phyloP scores from a whole-genome alignment of 2,797 vertebrate species.

The Lacerta bilineata region DNA sequence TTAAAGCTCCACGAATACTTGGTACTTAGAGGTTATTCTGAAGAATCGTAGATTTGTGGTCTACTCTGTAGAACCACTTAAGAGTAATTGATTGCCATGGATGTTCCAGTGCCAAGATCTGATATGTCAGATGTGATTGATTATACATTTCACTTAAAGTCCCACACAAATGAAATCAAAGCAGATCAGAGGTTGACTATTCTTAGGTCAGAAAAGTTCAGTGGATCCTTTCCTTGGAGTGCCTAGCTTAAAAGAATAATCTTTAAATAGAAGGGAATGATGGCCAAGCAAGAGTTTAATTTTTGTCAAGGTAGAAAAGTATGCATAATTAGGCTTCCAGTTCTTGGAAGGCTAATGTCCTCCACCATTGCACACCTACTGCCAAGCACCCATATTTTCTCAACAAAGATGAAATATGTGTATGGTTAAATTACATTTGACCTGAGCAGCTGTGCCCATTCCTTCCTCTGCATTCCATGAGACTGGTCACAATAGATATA shows the following conservation, averaged over 20 bases:
- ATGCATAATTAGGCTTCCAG: constrained; percentile 17
- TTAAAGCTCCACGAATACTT: constrained; percentile 3
- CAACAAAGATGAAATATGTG: background rate
- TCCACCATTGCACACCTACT: background rate
- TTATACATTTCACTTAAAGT: background rate
- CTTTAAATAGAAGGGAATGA: constrained; percentile 7
- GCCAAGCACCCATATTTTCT: constrained; percentile 6
- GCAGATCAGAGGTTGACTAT: background rate
- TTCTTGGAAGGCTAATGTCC: background rate
- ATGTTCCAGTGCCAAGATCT: constrained; percentile 4
- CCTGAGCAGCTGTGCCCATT: background rate
- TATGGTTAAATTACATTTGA: constrained; percentile 1
- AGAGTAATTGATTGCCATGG: background rate
- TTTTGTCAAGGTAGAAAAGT: constrained; percentile 5
- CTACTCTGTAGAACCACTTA: constrained; percentile 6
- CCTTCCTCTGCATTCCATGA: background rate
- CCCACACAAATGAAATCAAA: background rate
- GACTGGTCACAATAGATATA: background rate
- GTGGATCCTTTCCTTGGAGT: background rate
- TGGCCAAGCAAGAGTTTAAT: constrained; percentile 17
- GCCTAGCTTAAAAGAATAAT: constrained; percentile 9
- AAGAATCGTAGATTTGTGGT: background rate
- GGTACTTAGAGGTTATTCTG: background rate
- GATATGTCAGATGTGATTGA: background rate
- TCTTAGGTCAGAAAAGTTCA: background rate